Percentiles rank a stretch among this genome's conserved stretches.
Evolutionary conservation across 2,113 vertebrate genomes (phyloP).

Genomic region (Pseudopodoces humilis): DNA sequence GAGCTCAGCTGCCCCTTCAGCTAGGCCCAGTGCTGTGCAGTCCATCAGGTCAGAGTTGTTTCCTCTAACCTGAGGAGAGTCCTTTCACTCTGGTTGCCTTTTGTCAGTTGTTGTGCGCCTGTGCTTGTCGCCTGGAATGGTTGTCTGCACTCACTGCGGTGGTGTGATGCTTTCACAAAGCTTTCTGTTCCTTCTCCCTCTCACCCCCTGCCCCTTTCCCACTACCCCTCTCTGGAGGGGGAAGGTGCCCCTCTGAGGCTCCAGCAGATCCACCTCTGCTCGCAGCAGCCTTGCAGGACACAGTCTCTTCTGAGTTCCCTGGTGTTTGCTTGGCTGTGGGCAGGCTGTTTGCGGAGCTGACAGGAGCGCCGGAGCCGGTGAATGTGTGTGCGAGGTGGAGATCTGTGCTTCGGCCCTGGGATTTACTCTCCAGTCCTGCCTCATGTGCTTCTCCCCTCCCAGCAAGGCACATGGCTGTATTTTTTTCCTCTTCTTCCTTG

Average conservation of each 20-base stretch:
- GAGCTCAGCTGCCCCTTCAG: neutral
- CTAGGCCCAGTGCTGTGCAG: neutral
- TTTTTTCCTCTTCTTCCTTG: slow-evolving; percentile 52
- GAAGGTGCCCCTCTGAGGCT: neutral
- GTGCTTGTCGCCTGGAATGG: neutral
- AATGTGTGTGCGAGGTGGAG: neutral
- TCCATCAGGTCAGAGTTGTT: neutral
- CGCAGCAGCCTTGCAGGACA: neutral
- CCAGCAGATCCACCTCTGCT: neutral
- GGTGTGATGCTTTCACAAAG: neutral
- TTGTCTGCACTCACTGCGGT: neutral
- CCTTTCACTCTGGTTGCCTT: neutral
- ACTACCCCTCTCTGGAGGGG: neutral
- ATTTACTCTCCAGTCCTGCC: neutral
- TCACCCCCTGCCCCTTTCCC: neutral
- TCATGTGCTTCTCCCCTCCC: slow-evolving; percentile 28
- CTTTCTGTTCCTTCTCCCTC: neutral
- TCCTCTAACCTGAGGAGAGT: neutral
- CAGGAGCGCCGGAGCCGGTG: neutral
- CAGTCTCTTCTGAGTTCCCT: neutral
- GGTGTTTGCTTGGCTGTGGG: neutral
- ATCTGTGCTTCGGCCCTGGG: neutral
- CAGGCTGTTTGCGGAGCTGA: neutral
- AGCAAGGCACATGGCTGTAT: slow-evolving; percentile 63
- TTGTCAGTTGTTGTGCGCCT: neutral